Conservation (phyloP, 2,888 invertebrate species). For the Stenodera caucasica region DNA sequence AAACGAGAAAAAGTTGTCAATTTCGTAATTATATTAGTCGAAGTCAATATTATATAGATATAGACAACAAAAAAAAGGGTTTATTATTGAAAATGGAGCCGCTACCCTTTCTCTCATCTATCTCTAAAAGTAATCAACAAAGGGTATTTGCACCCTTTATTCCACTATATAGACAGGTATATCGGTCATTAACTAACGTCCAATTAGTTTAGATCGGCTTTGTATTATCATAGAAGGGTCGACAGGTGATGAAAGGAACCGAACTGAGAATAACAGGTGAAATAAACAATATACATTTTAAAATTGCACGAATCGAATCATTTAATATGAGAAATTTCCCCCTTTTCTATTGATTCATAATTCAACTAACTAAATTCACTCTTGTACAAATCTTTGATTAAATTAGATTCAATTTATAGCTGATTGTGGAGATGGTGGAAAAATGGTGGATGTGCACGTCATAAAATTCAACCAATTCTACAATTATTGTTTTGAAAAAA, state of each 20-base stretch:
- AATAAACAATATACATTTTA: no score
- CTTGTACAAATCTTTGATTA: no score
- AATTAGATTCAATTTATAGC: no score
- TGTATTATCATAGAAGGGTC: conserved; percentile 16
- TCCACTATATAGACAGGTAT: not conserved
- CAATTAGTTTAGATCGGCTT: conserved; percentile 25
- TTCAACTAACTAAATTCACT: no score
- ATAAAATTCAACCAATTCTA: not conserved
- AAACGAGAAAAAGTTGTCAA: not conserved
- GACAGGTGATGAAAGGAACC: conserved; percentile 23
- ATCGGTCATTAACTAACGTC: conserved; percentile 28
- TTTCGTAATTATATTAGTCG: no score
- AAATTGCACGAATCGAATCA: no score
- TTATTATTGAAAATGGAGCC: not conserved
- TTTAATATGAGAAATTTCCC: no score
- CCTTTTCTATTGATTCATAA: no score
- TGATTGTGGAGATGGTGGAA: not conserved
- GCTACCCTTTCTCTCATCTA: conserved; percentile 1
- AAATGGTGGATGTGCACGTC: not conserved
- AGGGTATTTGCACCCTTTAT: conserved; percentile 9
- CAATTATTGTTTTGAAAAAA: not conserved
- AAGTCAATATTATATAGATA: no score
- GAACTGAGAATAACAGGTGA: conserved; percentile 16
- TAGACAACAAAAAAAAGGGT: not conserved
- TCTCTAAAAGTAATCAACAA: conserved; percentile 26